Evolutionary conservation across 2,888 invertebrate species (phyloP).

Genomic region (Dorcus parallelipipedus): DNA sequence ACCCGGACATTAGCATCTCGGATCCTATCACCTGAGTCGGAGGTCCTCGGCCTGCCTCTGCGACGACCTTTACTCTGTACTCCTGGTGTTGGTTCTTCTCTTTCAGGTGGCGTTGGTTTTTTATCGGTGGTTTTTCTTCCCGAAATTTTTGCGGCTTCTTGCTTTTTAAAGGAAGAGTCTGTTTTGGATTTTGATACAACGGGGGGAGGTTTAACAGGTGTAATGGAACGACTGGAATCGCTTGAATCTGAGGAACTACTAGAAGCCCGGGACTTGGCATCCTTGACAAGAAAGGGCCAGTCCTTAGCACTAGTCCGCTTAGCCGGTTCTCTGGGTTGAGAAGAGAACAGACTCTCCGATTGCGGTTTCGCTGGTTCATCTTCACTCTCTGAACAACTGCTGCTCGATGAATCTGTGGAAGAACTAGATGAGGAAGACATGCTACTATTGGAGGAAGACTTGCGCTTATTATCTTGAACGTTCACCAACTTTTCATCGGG

Average conservation of each 20-base stretch:
- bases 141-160: slow-evolving; percentile 21
- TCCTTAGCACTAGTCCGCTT: slow-evolving; percentile 55
- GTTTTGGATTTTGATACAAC: slow-evolving; percentile 18
- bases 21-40: slow-evolving; percentile 60
- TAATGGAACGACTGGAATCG: slow-evolving; percentile 44
- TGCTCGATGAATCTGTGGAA: slow-evolving; percentile 51
- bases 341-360: slow-evolving; percentile 43
- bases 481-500: slow-evolving; percentile 35
- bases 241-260: slow-evolving; percentile 60
- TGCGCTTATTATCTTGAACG: slow-evolving; percentile 48
- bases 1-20: slow-evolving; percentile 63
- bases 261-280: slow-evolving; percentile 65
- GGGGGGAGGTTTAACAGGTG: slow-evolving; percentile 32
- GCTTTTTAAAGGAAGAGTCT: slow-evolving; percentile 30
- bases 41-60: slow-evolving; percentile 34
- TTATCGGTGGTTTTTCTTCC: slow-evolving; percentile 26
- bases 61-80: slow-evolving; percentile 40
- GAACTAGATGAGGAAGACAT: slow-evolving; percentile 52
- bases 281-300: slow-evolving; percentile 80
- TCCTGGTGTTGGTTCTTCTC: slow-evolving; percentile 65
- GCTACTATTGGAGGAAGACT: slow-evolving; percentile 57
- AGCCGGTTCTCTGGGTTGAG: slow-evolving; percentile 36
- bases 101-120: slow-evolving; percentile 55
- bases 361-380: slow-evolving; percentile 45
- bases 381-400: slow-evolving; percentile 59